These are phyloP conservation scores for Crocodylus rhombifer DNA, from an alignment of 2,797 vertebrate genomes.

Conservation along the genomic window DNA sequence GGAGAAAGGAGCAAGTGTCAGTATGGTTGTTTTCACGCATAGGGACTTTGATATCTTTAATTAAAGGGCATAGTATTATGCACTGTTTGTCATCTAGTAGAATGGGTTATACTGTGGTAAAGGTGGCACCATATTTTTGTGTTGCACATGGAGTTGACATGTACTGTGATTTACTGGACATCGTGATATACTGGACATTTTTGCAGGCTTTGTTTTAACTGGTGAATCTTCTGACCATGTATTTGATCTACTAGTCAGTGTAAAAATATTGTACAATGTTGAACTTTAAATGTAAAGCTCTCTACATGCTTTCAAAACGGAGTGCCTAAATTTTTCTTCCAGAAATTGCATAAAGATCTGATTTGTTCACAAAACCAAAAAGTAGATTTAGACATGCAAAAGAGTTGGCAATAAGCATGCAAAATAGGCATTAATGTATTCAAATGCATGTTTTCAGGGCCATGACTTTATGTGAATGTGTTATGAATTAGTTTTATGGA, in stretches of 20 bases:
- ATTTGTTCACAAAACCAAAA: background rate
- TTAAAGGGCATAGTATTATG: background rate
- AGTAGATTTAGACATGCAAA: slow-evolving; percentile 33
- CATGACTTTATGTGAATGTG: slow-evolving; percentile 1
- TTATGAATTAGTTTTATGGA: slow-evolving; percentile 28
- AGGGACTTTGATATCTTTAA: background rate
- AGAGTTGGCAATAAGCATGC: slow-evolving; percentile 30
- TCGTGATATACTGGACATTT: background rate
- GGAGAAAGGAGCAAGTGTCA: background rate
- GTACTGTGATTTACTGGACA: slow-evolving; percentile 6
- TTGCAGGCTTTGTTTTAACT: slow-evolving; percentile 1
- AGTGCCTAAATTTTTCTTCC: background rate
- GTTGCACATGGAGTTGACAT: background rate
- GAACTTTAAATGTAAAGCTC: slow-evolving; percentile 8
- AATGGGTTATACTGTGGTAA: background rate
- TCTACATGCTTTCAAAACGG: slow-evolving; percentile 1
- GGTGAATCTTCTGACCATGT: background rate
- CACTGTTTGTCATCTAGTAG: background rate
- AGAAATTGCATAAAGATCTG: slow-evolving; percentile 17
- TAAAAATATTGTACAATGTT: background rate
- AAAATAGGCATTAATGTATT: slow-evolving; percentile 12
- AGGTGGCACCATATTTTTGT: background rate
- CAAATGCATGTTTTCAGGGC: slow-evolving; percentile 22
- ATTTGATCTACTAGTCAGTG: background rate
- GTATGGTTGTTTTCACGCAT: background rate